Base-by-base conservation (phyloP, 2,888 invertebrate species). In the Hirtodrosophila alboralis region DNA sequence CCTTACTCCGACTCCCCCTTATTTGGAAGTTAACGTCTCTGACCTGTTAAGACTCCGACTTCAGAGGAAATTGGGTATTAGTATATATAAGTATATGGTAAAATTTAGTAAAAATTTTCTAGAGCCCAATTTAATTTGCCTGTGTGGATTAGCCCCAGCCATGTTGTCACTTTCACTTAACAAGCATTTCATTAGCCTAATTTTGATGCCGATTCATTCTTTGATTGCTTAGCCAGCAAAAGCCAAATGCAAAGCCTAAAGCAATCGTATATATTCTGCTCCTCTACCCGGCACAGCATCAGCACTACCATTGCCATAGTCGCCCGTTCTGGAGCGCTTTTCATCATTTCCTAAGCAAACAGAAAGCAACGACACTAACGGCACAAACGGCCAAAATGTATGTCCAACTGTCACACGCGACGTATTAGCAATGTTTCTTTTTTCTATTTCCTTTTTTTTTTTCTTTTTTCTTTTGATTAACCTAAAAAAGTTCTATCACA, bases 131-230 rank as follows among this genome's bases (percentile, higher is more conserved):
- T n/a, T n/a, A n/a, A n/a, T n/a, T n/a, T n/a, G n/a, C n/a, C n/a
- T n/a, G n/a, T n/a, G n/a, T 51, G 31, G 26, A 16, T 49, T 56
- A 34, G 28, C 69, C 41, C 59, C 37, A 59, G 57, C 54, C 56
- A 44, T 54, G 56, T 70, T 64, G 62, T 71, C 77, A 64, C 75
- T 68, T 75, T 68, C 68, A 65, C 63, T 80, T 64, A 64, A 64
- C 63, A 80, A 69, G 76, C 73, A 76, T 83, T 83, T 83, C 69
- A 78, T 78, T 83, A 83, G 84, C 77, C 65, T 58, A 75, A 75
- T 83, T 83, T 72, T 44, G 60, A 57, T 74, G 68, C 34, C 44
- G 30, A 47, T 21, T 70, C 52, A 57, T 40, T 40, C 30, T 47
- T 52, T 58, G 63, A 59, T 65, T 65, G 72, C 54, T 59, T 65